Conservation (phyloP, 2,888 invertebrate species). For the Dascillus cervinus region DNA sequence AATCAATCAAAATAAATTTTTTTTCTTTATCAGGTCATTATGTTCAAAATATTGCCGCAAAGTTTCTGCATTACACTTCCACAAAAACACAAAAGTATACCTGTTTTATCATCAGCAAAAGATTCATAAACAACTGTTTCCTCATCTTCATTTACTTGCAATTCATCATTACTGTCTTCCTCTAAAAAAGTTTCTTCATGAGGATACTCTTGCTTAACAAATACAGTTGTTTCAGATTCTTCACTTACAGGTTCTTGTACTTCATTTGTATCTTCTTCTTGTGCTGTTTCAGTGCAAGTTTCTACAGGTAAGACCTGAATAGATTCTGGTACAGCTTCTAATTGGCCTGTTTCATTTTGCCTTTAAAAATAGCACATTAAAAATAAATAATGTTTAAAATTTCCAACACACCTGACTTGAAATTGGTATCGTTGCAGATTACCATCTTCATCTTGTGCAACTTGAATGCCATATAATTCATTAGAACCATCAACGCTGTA, state of each 20-base stretch:
- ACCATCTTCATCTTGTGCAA: conserved; percentile 36
- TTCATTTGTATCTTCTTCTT: conserved; percentile 1
- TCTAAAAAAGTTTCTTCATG: conserved; percentile 1
- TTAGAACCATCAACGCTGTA: conserved; percentile 36
- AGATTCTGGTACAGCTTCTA: conserved; percentile 38
- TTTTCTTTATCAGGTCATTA: too few relatives aligned
- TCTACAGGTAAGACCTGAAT: conserved; percentile 32
- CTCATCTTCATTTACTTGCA: background rate
- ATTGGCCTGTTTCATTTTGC: conserved; percentile 35
- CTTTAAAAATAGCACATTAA: conserved; percentile 21
- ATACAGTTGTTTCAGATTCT: background rate
- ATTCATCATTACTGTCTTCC: background rate
- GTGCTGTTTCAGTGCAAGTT: too few relatives aligned
- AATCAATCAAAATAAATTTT: too few relatives aligned
- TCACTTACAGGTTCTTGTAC: conserved; percentile 1
- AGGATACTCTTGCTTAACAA: background rate
- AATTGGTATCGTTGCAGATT: conserved; percentile 39
- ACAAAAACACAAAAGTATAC: too few relatives aligned
- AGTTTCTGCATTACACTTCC: too few relatives aligned
- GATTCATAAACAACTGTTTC: background rate
- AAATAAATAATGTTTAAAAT: conserved; percentile 1
- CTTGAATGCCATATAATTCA: conserved; percentile 37
- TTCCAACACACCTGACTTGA: conserved; percentile 32
- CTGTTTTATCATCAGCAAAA: too few relatives aligned
- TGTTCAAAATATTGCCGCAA: conserved; percentile 2